phyloP scores from a whole-genome alignment of 2,797 vertebrate genomes.

The Calcarius lapponicus region DNA sequence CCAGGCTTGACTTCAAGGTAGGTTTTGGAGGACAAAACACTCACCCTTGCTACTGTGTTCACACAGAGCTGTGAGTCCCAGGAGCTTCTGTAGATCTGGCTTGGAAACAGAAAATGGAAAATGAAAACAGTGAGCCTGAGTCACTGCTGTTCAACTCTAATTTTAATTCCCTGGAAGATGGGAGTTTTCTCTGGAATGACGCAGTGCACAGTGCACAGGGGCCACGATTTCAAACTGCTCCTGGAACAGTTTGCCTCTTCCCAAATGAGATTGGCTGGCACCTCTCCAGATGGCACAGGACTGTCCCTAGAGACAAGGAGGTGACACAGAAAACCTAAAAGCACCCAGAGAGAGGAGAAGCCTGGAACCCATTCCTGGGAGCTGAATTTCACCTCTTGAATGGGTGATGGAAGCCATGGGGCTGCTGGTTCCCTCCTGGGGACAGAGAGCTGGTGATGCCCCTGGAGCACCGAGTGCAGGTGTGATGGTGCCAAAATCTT shows the following conservation, averaged over 20 bases:
- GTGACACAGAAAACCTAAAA: not conserved
- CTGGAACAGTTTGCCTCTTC: not conserved
- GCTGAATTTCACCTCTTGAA: not conserved
- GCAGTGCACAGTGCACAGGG: not conserved
- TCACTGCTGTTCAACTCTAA: not conserved
- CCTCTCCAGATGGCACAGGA: not conserved
- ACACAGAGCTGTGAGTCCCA: not conserved
- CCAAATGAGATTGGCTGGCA: not conserved
- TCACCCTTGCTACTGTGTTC: not conserved
- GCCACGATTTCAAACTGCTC: not conserved
- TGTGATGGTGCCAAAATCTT: not conserved
- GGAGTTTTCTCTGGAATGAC: not conserved
- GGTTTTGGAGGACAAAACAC: not conserved
- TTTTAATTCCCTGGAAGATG: not conserved
- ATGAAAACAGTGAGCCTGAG: not conserved
- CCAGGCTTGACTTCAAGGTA: not conserved
- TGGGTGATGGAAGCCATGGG: fast-evolving
- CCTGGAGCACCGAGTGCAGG: fast-evolving
- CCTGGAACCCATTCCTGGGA: not conserved
- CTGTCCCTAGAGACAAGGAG: not conserved
- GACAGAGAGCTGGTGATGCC: not conserved
- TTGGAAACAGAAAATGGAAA: not conserved
- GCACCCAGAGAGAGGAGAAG: not conserved
- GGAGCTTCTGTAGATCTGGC: not conserved
- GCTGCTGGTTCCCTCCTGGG: not conserved